Evolutionary conservation across 2,888 invertebrate species (phyloP).

Genomic region (Rhimphoctona megacephalus): DNA sequence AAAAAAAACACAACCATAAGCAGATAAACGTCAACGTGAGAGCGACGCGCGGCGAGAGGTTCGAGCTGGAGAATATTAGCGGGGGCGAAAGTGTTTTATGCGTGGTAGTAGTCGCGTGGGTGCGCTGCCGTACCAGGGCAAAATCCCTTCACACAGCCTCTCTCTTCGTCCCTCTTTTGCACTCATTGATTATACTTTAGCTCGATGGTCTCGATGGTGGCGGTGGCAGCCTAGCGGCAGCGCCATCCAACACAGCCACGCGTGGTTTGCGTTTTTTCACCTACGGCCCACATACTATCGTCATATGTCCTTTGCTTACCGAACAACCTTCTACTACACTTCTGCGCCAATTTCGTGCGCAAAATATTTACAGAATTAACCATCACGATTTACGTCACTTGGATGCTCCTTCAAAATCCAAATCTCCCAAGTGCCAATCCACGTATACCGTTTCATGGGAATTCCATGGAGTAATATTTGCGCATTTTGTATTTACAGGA

Average conservation of each 20-base stretch:
- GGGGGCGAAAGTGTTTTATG: constrained; percentile 66
- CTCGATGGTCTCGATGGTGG: constrained; percentile 27
- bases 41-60: neutral
- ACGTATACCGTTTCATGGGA: too few species aligned
- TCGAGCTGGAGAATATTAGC: constrained; percentile 35
- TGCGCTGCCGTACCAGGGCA: constrained; percentile 47
- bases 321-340: neutral
- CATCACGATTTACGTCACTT: constrained; percentile 7
- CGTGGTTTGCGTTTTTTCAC: constrained; percentile 28
- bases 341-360: constrained; percentile 8
- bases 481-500: too few species aligned
- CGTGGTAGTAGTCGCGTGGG: constrained; percentile 64
- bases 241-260: neutral
- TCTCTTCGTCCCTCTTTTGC: constrained; percentile 44
- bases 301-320: neutral
- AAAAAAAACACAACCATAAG: constrained; percentile 9
- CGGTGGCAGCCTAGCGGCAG: neutral
- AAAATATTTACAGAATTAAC: neutral
- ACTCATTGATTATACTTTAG: constrained; percentile 67
- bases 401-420: neutral
- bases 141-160: constrained; percentile 38
- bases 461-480: too few species aligned
- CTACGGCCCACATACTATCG: constrained; percentile 59
- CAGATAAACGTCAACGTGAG: constrained; percentile 28
- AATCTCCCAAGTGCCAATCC: too few species aligned